Percentiles rank a stretch among this genome's conserved stretches.
Conservation (phyloP, 2,888 invertebrate species). For the Dinocampus coccinellae region DNA sequence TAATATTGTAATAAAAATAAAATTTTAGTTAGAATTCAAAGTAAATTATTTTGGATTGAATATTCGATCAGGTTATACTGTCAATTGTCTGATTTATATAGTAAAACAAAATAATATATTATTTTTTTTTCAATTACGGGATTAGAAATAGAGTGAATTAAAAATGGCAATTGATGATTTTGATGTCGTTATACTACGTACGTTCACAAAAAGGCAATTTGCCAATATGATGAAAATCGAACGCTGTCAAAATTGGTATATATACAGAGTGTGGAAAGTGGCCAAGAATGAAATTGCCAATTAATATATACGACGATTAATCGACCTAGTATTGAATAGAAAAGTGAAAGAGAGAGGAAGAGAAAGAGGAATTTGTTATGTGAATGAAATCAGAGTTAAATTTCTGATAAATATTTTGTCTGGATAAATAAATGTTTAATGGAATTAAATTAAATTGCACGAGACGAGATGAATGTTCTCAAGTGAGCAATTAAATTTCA, state of each 20-base stretch:
- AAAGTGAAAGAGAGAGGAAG: background rate
- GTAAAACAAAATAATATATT: too few relatives aligned
- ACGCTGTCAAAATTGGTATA: background rate
- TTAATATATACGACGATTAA: background rate
- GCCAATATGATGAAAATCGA: constrained; percentile 1
- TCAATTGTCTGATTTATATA: too few relatives aligned
- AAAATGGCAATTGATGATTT: background rate
- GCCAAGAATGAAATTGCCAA: constrained; percentile 14
- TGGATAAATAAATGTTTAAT: background rate
- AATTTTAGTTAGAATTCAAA: background rate
- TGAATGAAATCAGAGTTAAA: background rate
- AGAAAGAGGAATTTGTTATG: background rate
- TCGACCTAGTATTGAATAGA: background rate
- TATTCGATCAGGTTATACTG: background rate
- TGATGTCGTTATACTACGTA: background rate
- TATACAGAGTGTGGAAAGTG: background rate
- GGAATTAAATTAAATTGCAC: background rate
- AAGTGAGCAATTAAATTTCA: background rate
- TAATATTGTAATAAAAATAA: too few relatives aligned
- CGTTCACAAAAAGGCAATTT: constrained; percentile 14
- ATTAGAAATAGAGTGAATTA: background rate
- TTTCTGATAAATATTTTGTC: background rate
- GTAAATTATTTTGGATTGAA: background rate
- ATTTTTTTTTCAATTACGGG: background rate
- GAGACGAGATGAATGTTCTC: background rate